Evolutionary conservation across 2,113 vertebrate species (phyloP).

Genomic region (Oriolus oriolus): DNA sequence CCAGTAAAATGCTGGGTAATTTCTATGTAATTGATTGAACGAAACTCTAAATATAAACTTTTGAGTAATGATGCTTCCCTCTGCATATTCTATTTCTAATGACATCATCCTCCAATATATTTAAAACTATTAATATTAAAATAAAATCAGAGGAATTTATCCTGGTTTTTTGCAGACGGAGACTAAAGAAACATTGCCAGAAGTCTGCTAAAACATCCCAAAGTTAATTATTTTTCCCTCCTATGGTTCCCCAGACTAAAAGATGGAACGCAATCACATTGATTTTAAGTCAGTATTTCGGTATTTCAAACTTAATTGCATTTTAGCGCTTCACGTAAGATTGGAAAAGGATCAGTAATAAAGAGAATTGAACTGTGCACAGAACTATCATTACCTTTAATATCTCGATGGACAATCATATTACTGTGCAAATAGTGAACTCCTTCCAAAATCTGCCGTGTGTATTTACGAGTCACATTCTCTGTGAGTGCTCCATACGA

Average conservation of each 20-base stretch:
- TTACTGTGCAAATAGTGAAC: conserved; percentile 98
- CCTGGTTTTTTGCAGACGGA: not conserved
- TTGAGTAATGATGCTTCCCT: not conserved
- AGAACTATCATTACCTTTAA: conserved; percentile 84
- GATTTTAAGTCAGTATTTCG: not conserved
- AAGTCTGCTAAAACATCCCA: not conserved
- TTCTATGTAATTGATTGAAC: not conserved
- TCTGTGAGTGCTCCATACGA: conserved; percentile 96
- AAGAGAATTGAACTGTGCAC: not conserved
- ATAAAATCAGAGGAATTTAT: not conserved
- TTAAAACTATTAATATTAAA: not conserved
- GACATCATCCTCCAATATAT: not conserved
- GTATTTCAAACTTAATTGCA: not conserved
- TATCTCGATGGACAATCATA: conserved; percentile 99
- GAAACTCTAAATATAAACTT: not conserved
- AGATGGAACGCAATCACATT: not conserved
- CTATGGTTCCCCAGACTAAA: not conserved
- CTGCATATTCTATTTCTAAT: not conserved
- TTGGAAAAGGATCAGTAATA: not conserved
- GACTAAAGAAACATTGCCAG: not conserved
- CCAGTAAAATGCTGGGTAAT: not conserved
- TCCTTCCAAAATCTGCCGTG: conserved; percentile 95
- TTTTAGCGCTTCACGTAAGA: not conserved
- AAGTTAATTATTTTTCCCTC: not conserved
- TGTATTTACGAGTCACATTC: conserved; percentile 95